Base-by-base conservation (phyloP, 92 coral and sea anemone species). In the Ricordea florida region DNA sequence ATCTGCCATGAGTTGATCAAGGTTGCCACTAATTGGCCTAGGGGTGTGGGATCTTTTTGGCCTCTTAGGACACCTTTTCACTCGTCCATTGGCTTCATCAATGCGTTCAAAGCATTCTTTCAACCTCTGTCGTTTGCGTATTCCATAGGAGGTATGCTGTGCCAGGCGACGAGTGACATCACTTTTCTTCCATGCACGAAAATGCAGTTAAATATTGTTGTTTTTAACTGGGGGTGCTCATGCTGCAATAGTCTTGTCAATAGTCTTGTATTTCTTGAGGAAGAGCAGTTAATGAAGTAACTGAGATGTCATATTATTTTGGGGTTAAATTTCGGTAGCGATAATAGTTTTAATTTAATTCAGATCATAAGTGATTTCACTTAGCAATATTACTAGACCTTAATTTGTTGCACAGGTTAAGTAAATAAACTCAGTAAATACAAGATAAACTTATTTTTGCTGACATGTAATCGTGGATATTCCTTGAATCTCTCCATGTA, bases 121-220 rank as follows among this genome's bases (percentile, higher is more conserved):
- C 6, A 56, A 27, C 7, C 79, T 11, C 37, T 70, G 53, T 10
- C 47, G 24, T 47, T 72, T 72, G 9, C 79, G 36, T 4, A 55
- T 28, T 3, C 33, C 20, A 43, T 37, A 72, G 2, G 79, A 72
- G 3, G 32, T 18, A 14, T 33, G 24, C 57, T 72, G 79, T 4
- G 41, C 79, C 17, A 72, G 21, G 26, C 42, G 67, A 38, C 21
- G 55, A 14, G 55, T 23, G 0, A 70, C 78, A 53, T 70, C 78
- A 31, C 49, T 33, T 37, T 70, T 53, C 8, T 60, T 48, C 66
- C 66, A 53, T 13, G 25, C 46, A 22, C 55, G 68, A 56, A 28
- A 56, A 72, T n/a, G 45, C 30, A 13, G 44, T 63, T 6, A 72
- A 30, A 57, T 56, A 72, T 2, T 18, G 53, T 30, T 56, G 41